Percentiles rank a stretch among this genome's conserved stretches.
Evolutionary conservation across 2,888 invertebrate genomes (phyloP).

Genomic region (Muschampia plurimacula): DNA sequence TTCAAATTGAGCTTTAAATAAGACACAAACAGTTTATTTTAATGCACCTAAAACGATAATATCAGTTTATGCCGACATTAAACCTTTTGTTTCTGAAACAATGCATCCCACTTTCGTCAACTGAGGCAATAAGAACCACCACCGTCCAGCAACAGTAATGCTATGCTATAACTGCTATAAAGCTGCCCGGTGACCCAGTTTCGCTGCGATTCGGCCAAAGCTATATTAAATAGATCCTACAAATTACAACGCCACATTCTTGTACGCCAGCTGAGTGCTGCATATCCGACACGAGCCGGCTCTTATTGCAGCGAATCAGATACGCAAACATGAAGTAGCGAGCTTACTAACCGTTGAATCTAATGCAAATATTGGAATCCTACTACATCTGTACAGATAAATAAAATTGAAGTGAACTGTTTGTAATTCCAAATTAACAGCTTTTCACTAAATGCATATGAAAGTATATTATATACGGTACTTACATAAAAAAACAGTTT

Average conservation of each 20-base stretch:
- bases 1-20: too few relatives aligned
- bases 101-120: conserved; percentile 3
- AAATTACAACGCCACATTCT: conserved; percentile 28
- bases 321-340: not conserved
- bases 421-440: too few relatives aligned
- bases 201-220: conserved; percentile 27
- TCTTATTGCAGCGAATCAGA: conserved; percentile 15
- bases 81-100: conserved; percentile 27
- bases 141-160: conserved; percentile 22
- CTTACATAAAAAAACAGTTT: too few relatives aligned
- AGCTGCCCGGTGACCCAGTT: conserved; percentile 32
- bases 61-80: conserved; percentile 9
- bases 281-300: not conserved
- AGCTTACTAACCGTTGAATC: too few relatives aligned
- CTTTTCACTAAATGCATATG: too few relatives aligned
- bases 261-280: conserved; percentile 8
- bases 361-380: too few relatives aligned
- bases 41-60: not conserved
- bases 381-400: too few relatives aligned
- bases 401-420: too few relatives aligned
- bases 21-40: too few relatives aligned
- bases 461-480: too few relatives aligned
- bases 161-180: conserved; percentile 17
- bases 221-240: conserved; percentile 34
- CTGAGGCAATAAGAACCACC: conserved; percentile 16